Base-by-base conservation (phyloP, 2,888 invertebrate genomes). In the Drosophila helvetica region DNA sequence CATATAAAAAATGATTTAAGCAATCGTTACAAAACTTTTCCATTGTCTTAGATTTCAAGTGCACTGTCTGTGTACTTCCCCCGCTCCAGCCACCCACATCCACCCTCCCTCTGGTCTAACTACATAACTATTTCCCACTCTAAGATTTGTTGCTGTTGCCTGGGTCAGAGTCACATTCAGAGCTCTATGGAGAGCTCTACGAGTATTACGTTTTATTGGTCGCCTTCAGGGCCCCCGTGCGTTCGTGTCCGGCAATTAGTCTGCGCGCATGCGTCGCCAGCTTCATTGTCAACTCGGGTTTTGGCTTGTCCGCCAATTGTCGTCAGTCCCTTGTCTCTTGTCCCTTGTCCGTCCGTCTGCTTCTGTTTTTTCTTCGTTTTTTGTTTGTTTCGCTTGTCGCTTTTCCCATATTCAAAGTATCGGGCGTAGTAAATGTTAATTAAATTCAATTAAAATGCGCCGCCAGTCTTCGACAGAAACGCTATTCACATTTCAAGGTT, bases 391-490 rank as follows among this genome's bases (percentile, higher is more conserved):
- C 30, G 55, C n/a, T 17, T 17, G 67, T 53, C 60, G 74, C 68
- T 87, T 74, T 83, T 88, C 80, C 83, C 88, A 86, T 88, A 88
- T 83, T 77, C 87, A 80, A 88, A 86, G 84, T 80, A 88, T 88
- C 70, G 77, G 76, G 53, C 75, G 72, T 77, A 77, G 67, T 71
- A 64, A 83, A 86, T 84, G 76, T 81, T 88, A 88, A 86, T 86
- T 86, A 88, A 88, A 87, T 87, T 88, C 82, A 86, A 86, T 86
- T 88, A 86, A 86, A 86, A 86, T 86, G 85, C 85, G 89, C 73
- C 52, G 78, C 87, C 76, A 69, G 89, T 88, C 82, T 87, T 88
- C 85, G 89, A 85, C 81, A 66, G 8, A 88, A 87, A 82, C 85
- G 89, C 88, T 88, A 88, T 85, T 84, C 78, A 70, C 64, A 69